Conservation (phyloP, 2,797 vertebrate genomes). For the Luscinia megarhynchos region DNA sequence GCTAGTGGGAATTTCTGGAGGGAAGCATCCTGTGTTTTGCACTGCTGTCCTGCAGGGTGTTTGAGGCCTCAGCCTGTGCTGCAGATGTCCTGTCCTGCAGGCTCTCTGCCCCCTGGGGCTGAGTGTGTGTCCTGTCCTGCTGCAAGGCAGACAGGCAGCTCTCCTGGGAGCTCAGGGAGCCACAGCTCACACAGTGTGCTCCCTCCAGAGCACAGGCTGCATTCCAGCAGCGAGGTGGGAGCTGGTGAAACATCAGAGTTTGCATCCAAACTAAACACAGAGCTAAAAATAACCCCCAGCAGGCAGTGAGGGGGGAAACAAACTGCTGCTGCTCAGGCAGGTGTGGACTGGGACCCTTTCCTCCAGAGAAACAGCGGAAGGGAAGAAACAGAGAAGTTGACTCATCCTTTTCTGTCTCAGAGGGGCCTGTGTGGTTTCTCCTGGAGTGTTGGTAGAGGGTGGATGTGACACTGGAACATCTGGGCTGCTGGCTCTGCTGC, state of each 20-base stretch:
- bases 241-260: background rate
- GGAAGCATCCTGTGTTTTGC: background rate
- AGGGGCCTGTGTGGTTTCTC: background rate
- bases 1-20: background rate
- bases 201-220: background rate
- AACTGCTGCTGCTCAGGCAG: background rate
- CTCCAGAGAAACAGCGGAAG: background rate
- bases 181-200: background rate
- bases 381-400: background rate
- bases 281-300: slow-evolving; percentile 27
- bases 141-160: background rate
- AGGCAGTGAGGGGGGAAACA: background rate
- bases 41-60: background rate
- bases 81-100: background rate
- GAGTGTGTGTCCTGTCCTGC: background rate
- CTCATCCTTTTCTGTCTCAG: background rate
- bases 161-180: background rate
- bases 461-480: background rate
- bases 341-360: background rate
- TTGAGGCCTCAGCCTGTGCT: background rate
- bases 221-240: background rate
- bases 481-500: background rate
- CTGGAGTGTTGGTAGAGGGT: background rate
- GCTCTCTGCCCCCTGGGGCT: background rate
- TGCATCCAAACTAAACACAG: background rate